Conservation (phyloP, 2,888 invertebrate genomes). For the Margaritifera margaritifera region DNA sequence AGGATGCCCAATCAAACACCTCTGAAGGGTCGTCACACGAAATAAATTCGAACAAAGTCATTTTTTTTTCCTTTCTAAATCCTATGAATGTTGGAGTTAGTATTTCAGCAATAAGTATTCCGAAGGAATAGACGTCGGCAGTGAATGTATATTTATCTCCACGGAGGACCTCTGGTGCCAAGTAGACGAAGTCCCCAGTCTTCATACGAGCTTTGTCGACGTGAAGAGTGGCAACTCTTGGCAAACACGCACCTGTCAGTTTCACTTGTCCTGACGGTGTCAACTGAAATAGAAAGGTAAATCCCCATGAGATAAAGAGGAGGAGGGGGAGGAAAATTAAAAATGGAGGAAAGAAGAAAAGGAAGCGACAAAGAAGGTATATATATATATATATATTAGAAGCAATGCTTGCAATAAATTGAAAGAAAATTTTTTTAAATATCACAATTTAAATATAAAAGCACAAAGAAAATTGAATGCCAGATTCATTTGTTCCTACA, state of each 20-base stretch:
- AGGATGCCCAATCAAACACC: constrained; percentile 18
- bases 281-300: constrained; percentile 8
- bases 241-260: constrained; percentile 57
- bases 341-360: no score
- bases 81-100: constrained; percentile 16
- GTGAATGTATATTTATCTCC: constrained; percentile 50
- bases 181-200: constrained; percentile 55
- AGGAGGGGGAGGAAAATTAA: not conserved
- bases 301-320: not conserved
- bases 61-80: constrained; percentile 32
- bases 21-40: constrained; percentile 22
- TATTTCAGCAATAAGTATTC: constrained; percentile 37
- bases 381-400: no score
- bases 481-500: no score
- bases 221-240: constrained; percentile 49
- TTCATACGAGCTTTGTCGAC: constrained; percentile 29
- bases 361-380: not conserved
- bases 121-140: constrained; percentile 59
- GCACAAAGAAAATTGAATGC: no score
- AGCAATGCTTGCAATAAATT: not conserved
- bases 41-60: constrained; percentile 39
- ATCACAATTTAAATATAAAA: no score
- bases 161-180: constrained; percentile 61
- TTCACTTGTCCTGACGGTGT: constrained; percentile 36
- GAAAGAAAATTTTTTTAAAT: no score